Conservation (phyloP, 2,888 invertebrate species). For the Zelleria hepariella region DNA sequence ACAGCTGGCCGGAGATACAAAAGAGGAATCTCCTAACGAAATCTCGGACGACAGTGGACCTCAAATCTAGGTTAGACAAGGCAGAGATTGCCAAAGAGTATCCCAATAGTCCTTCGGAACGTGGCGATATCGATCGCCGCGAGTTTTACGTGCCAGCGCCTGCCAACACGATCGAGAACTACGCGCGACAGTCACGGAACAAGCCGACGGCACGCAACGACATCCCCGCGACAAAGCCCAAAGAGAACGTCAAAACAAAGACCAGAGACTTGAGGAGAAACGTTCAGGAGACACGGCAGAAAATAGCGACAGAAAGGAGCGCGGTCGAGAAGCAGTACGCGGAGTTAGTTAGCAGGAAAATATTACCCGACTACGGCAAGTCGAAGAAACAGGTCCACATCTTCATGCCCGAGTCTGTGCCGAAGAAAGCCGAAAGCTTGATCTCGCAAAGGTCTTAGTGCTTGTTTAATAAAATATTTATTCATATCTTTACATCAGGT, state of each 20-base stretch:
- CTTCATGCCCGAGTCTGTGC: slow-evolving; percentile 77
- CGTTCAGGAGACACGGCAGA: slow-evolving; percentile 50
- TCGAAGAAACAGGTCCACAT: slow-evolving; percentile 79
- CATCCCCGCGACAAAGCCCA: slow-evolving; percentile 33
- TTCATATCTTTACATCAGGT: not conserved
- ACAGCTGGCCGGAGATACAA: slow-evolving; percentile 60
- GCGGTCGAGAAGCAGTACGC: slow-evolving; percentile 60
- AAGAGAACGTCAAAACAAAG: slow-evolving; percentile 40
- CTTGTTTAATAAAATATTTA: not conserved
- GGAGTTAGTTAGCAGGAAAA: slow-evolving; percentile 52
- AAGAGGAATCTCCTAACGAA: slow-evolving; percentile 37
- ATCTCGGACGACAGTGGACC: slow-evolving; percentile 49
- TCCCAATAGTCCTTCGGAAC: slow-evolving; percentile 10
- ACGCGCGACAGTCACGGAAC: slow-evolving; percentile 66
- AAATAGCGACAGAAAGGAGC: slow-evolving; percentile 44
- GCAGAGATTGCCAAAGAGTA: not conserved
- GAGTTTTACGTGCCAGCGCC: slow-evolving; percentile 59
- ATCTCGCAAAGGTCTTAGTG: slow-evolving; percentile 32
- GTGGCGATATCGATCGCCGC: slow-evolving; percentile 51
- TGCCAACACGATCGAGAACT: slow-evolving; percentile 63
- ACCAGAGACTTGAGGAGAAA: slow-evolving; percentile 32
- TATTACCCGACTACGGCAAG: slow-evolving; percentile 51
- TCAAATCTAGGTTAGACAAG: slow-evolving; percentile 32
- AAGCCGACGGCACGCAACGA: slow-evolving; percentile 45
- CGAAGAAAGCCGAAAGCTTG: slow-evolving; percentile 63